Percentiles rank a stretch among this genome's conserved stretches.
Evolutionary conservation across 2,888 invertebrate genomes (phyloP).

Genomic region (Perithous albicinctus): DNA sequence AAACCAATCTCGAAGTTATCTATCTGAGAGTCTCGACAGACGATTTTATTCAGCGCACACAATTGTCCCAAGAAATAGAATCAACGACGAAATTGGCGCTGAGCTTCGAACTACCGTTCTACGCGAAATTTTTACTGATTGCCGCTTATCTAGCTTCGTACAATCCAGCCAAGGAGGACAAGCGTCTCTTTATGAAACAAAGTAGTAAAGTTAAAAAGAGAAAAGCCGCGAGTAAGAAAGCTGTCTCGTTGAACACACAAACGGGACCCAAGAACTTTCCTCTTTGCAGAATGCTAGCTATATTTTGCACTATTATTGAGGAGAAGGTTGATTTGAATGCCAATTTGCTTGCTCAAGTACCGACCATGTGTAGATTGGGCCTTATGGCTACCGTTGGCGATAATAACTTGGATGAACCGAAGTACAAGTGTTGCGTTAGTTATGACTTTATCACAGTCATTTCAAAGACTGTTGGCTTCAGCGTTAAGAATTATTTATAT

Average conservation of each 20-base stretch:
- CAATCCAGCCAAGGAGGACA: slow-evolving; percentile 95
- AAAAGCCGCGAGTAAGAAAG: slow-evolving; percentile 79
- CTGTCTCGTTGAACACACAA: slow-evolving; percentile 88
- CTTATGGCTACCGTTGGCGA: slow-evolving; percentile 90
- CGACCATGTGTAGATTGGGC: slow-evolving; percentile 93
- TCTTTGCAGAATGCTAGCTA: slow-evolving; percentile 93
- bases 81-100: slow-evolving; percentile 80
- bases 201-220: slow-evolving; percentile 91
- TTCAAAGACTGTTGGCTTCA: slow-evolving; percentile 91
- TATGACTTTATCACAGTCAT: slow-evolving; percentile 92
- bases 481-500: slow-evolving; percentile 91
- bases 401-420: slow-evolving; percentile 91
- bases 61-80: slow-evolving; percentile 79
- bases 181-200: slow-evolving; percentile 93
- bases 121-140: slow-evolving; percentile 95
- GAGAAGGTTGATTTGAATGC: slow-evolving; percentile 94
- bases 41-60: slow-evolving; percentile 75
- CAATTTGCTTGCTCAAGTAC: slow-evolving; percentile 94
- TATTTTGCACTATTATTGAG: slow-evolving; percentile 95
- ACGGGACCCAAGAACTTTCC: slow-evolving; percentile 94
- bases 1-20: slow-evolving; percentile 90
- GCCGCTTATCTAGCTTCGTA: slow-evolving; percentile 97
- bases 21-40: slow-evolving; percentile 88
- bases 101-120: slow-evolving; percentile 93
- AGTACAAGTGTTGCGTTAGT: slow-evolving; percentile 94